A percentile compares a stretch with the other conserved stretches of the same genome.
Conservation (phyloP, 1,140 invertebrate species). For the Aphaenogaster floridana region DNA sequence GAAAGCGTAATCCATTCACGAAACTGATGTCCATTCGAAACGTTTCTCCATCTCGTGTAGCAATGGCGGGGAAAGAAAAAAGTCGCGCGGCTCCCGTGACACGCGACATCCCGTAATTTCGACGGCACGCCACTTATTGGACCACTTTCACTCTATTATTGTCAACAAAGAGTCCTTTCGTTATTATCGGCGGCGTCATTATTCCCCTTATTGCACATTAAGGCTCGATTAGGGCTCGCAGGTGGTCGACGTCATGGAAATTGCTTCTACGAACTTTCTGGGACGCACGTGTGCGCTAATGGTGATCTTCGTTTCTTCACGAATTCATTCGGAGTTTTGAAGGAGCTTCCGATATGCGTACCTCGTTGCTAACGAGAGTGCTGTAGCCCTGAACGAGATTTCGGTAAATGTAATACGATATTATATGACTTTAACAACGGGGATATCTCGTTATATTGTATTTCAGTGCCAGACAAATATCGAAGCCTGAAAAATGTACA, state of each 20-base stretch:
- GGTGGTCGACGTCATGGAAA: constrained; percentile 44
- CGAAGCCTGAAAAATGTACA: neutral
- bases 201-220: constrained; percentile 53
- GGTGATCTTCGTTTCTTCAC: constrained; percentile 45
- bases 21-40: constrained; percentile 19
- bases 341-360: neutral
- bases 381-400: neutral
- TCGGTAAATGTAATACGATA: neutral
- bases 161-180: constrained; percentile 50
- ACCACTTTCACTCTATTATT: constrained; percentile 59
- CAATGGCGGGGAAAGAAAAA: constrained; percentile 15
- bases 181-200: constrained; percentile 51
- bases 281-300: constrained; percentile 57
- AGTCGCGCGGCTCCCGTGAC: constrained; percentile 22
- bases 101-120: constrained; percentile 55
- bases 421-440: neutral
- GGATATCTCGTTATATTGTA: neutral
- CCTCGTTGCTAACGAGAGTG: constrained; percentile 8
- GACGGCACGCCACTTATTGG: constrained; percentile 41
- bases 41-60: constrained; percentile 29
- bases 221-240: constrained; percentile 50
- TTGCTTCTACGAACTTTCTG: constrained; percentile 59
- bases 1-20: constrained; percentile 31
- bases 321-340: constrained; percentile 26
- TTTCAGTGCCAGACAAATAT: neutral